These are phyloP conservation scores for Hippasteria phrygiana DNA, from an alignment of 53 echinoderm and acorn worm genomes.

Conservation along the genomic window DNA sequence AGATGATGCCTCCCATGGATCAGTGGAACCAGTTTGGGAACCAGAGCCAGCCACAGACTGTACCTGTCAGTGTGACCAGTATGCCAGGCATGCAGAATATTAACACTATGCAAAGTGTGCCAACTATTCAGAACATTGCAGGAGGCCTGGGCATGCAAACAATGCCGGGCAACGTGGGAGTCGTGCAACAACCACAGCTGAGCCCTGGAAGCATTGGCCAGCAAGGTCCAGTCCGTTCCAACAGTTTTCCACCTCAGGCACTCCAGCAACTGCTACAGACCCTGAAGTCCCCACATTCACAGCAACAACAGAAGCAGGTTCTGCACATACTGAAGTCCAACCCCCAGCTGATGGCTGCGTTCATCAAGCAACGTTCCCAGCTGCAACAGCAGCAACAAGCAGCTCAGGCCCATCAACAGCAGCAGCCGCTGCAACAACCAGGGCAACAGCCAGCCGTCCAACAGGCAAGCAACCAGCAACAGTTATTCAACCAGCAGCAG, in stretches of 20 bases:
- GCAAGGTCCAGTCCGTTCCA: slow-evolving; percentile 68
- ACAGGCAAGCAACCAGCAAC: slow-evolving; percentile 56
- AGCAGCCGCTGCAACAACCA: slow-evolving; percentile 69
- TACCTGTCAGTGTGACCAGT: slow-evolving; percentile 50
- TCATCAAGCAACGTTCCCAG: slow-evolving; percentile 86
- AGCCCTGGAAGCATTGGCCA: slow-evolving; percentile 56
- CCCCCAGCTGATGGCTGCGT: slow-evolving; percentile 97
- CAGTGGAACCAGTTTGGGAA: slow-evolving; percentile 84
- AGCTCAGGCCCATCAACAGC: slow-evolving; percentile 77
- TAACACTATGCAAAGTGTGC: slow-evolving; percentile 62
- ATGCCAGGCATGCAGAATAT: slow-evolving; percentile 71
- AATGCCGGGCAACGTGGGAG: slow-evolving; percentile 62
- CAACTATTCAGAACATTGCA: slow-evolving; percentile 53
- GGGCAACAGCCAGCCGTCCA: slow-evolving; percentile 73
- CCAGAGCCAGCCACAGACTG: slow-evolving; percentile 71
- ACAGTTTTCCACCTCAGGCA: slow-evolving; percentile 80
- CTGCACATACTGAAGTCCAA: slow-evolving; percentile 92
- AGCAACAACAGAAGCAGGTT: slow-evolving; percentile 92
- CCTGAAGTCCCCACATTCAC: slow-evolving; percentile 82
- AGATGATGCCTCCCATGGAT: slow-evolving; percentile 73
- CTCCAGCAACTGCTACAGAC: slow-evolving; percentile 92
- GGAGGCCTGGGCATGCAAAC: slow-evolving; percentile 67
- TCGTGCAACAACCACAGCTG: slow-evolving; percentile 60
- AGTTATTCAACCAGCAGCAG: slow-evolving; percentile 77
- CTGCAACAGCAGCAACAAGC: slow-evolving; percentile 79